Conservation (phyloP, 2,888 invertebrate genomes). For the Oxystoma pomonae region DNA sequence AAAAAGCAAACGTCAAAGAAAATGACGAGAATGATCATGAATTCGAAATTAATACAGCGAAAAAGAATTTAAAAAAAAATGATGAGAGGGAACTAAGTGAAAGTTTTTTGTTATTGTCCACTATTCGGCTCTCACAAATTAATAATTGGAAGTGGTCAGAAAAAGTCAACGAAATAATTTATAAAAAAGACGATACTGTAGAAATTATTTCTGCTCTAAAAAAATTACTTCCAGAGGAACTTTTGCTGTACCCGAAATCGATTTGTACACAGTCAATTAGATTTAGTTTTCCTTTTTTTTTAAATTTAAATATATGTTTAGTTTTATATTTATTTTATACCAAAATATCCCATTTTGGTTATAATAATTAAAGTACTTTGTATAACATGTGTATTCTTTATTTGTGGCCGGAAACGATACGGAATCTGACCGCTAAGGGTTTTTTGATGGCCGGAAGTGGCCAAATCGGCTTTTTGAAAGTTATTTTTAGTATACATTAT, state of each 20-base stretch:
- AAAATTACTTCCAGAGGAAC: neutral
- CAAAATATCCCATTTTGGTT: too few relatives aligned
- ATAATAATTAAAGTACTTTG: neutral
- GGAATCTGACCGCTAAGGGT: neutral
- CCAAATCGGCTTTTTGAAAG: neutral
- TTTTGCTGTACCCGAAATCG: neutral
- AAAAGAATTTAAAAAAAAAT: neutral
- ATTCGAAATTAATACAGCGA: neutral
- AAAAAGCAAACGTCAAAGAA: neutral
- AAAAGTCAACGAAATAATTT: neutral
- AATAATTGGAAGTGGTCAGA: neutral
- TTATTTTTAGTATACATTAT: neutral
- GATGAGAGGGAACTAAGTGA: neutral
- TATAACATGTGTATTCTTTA: neutral
- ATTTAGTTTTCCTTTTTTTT: neutral
- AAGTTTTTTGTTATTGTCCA: neutral
- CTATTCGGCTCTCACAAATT: neutral
- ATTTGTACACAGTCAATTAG: neutral
- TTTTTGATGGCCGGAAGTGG: neutral
- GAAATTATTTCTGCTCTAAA: neutral
- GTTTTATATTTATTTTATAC: neutral
- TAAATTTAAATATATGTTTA: neutral
- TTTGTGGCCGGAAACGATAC: neutral
- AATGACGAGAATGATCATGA: neutral
- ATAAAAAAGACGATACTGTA: neutral